Evolutionary conservation across 2,888 invertebrate genomes (phyloP).

Genomic region (Coremacera marginata): DNA sequence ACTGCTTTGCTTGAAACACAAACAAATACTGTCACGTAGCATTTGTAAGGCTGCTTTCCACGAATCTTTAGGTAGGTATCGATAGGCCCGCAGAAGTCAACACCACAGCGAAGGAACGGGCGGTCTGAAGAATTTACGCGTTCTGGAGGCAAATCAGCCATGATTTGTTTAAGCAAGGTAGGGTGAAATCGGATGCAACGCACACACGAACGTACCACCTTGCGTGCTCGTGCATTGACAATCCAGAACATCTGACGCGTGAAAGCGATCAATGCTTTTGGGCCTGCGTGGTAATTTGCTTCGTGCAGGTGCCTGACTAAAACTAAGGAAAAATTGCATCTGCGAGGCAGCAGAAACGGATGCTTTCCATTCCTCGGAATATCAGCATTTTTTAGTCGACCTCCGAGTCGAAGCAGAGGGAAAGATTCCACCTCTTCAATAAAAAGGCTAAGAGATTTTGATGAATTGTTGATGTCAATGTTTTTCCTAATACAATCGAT

Average conservation of each 20-base stretch:
- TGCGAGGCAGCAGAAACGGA: conserved; percentile 17
- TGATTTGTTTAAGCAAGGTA: too few species aligned
- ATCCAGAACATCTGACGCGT: conserved; percentile 37
- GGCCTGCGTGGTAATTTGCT: conserved; percentile 37
- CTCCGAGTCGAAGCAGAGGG: conserved; percentile 13
- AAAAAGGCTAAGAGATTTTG: too few species aligned
- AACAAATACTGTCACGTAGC: background rate
- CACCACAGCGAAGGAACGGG: conserved; percentile 29
- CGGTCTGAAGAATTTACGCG: conserved; percentile 7
- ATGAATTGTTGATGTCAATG: background rate
- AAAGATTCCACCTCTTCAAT: too few species aligned
- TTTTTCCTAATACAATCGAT: conserved; percentile 1
- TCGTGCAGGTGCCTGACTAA: conserved; percentile 21
- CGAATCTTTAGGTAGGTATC: conserved; percentile 32
- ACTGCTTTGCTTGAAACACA: conserved; percentile 12
- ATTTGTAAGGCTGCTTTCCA: conserved; percentile 24
- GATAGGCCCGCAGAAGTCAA: conserved; percentile 29
- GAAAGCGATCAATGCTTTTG: conserved; percentile 35
- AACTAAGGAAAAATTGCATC: background rate
- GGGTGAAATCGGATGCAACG: too few species aligned
- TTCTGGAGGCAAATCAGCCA: conserved; percentile 32
- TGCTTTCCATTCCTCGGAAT: conserved; percentile 12
- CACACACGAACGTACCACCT: too few species aligned
- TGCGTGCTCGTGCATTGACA: conserved; percentile 22
- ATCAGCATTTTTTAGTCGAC: conserved; percentile 13